phyloP scores from a whole-genome alignment of 2,888 invertebrate species.

The Stenodera caucasica region DNA sequence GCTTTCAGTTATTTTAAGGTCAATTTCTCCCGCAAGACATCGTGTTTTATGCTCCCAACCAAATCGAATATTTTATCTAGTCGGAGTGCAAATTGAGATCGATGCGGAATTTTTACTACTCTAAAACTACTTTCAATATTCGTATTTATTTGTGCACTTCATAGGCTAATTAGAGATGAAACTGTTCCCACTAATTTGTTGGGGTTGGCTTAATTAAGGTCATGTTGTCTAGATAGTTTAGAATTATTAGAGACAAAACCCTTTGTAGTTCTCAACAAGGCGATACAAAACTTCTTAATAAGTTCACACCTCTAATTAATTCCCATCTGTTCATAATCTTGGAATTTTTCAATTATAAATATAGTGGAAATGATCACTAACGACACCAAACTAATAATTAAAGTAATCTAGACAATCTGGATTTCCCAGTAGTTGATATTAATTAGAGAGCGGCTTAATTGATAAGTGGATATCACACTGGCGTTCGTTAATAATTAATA shows the following conservation, averaged over 20 bases:
- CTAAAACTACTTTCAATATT: no score
- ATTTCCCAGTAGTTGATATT: not conserved
- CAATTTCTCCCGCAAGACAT: conserved; percentile 39
- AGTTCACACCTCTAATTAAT: no score
- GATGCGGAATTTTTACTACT: not conserved
- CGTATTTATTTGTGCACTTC: no score
- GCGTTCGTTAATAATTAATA: not conserved
- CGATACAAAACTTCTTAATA: no score
- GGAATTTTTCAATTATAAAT: no score
- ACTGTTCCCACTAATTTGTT: not conserved
- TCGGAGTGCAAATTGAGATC: not conserved
- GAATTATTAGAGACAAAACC: not conserved
- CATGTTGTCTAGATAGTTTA: not conserved
- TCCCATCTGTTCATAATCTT: no score
- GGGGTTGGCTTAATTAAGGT: not conserved
- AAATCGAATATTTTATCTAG: conserved; percentile 21
- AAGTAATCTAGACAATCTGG: no score
- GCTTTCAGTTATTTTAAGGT: conserved; percentile 41
- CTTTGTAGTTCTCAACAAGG: no score
- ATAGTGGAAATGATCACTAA: no score
- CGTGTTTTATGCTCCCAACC: conserved; percentile 34
- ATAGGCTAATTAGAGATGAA: not conserved
- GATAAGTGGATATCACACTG: not conserved
- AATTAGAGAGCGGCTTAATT: not conserved
- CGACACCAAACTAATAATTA: no score